These are phyloP conservation scores for Tragelaphus buxtoni DNA, from an alignment of 2,113 vertebrate species.

Conservation along the genomic window DNA sequence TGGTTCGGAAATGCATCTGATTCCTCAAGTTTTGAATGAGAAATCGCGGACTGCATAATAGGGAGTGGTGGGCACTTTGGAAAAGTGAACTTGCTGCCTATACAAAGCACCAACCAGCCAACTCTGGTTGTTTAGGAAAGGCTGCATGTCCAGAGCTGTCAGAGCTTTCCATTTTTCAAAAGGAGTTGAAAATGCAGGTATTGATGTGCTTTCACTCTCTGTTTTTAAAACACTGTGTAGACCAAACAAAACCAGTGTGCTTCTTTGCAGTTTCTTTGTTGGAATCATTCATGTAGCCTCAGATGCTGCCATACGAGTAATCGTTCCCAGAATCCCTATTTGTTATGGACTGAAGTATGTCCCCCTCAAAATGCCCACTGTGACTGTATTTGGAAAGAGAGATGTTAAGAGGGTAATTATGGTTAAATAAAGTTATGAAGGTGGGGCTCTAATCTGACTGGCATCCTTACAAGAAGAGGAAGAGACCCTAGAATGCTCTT, in stretches of 20 bases:
- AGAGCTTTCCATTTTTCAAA: neutral
- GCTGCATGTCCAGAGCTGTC: rapidly evolving
- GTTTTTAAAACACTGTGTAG: neutral
- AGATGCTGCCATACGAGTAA: neutral
- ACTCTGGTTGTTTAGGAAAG: neutral
- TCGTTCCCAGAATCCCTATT: neutral
- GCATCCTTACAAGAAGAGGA: neutral
- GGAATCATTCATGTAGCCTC: neutral
- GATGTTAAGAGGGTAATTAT: neutral
- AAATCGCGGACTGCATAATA: neutral
- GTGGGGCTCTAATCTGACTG: neutral
- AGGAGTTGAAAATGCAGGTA: neutral
- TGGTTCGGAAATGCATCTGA: neutral
- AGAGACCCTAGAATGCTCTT: neutral
- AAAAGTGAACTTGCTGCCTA: neutral
- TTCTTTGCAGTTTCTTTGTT: neutral
- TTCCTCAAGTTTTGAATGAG: neutral
- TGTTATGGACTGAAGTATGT: neutral
- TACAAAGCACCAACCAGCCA: neutral
- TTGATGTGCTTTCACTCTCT: neutral
- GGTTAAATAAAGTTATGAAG: neutral
- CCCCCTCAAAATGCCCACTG: too few relatives aligned
- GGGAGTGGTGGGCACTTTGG: neutral
- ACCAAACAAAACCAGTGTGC: neutral
- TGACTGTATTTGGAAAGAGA: neutral